Percentiles rank a stretch among this genome's conserved stretches.
Conservation (phyloP, 2,888 invertebrate genomes). For the Eubasilissa splendida region DNA sequence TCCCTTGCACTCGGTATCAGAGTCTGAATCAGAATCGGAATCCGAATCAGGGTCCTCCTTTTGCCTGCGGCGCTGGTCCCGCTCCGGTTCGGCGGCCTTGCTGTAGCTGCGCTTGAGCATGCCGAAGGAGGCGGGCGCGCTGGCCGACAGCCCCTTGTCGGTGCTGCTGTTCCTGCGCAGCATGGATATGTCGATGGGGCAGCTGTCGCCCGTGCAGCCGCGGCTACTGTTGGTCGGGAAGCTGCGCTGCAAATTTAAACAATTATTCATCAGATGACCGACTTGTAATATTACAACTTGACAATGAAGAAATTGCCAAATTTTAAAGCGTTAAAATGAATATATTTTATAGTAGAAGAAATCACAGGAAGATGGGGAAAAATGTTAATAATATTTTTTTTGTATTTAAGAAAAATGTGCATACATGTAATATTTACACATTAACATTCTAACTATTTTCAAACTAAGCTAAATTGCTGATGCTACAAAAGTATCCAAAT, state of each 20-base stretch:
- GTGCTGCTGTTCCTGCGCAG: constrained; percentile 37
- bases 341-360: no score
- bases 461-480: no score
- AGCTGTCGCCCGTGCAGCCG: constrained; percentile 52
- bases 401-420: no score
- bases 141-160: constrained; percentile 21
- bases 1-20: constrained; percentile 73
- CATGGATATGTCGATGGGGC: constrained; percentile 52
- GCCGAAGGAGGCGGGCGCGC: constrained; percentile 39
- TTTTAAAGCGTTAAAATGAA: no score
- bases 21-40: constrained; percentile 75
- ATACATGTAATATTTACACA: no score
- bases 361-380: no score
- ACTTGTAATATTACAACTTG: no score
- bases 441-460: no score
- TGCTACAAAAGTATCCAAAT: no score
- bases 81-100: constrained; percentile 44
- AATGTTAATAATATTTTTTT: no score
- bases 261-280: background rate
- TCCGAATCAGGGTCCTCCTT: constrained; percentile 66
- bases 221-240: constrained; percentile 40
- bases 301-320: no score
- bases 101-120: constrained; percentile 32
- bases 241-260: constrained; percentile 11
- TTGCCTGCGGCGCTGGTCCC: constrained; percentile 63